phyloP scores from a whole-genome alignment of 1,140 invertebrate genomes.

The Orchestia grillus region DNA sequence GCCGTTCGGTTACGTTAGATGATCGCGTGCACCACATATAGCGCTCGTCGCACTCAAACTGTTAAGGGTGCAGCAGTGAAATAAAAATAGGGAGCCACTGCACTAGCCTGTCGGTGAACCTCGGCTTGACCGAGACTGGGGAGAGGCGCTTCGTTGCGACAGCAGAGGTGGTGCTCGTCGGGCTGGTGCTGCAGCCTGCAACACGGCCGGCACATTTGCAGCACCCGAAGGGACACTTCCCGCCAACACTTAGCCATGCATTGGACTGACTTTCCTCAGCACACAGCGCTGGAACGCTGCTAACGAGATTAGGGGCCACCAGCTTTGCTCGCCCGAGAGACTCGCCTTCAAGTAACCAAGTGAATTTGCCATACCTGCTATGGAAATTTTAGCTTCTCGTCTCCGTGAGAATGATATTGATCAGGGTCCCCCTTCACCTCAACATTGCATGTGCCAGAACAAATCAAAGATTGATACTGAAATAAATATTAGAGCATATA shows the following conservation, averaged over 20 bases:
- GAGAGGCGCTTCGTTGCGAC: background rate
- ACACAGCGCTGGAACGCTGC: background rate
- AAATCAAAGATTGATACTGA: background rate
- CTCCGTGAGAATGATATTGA: background rate
- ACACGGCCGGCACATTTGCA: constrained; percentile 7
- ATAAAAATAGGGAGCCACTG: too few relatives aligned
- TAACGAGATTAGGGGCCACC: constrained; percentile 31
- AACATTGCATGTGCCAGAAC: background rate
- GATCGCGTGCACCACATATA: too few relatives aligned
- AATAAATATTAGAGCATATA: background rate
- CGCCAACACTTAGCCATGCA: constrained; percentile 46
- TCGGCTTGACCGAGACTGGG: background rate
- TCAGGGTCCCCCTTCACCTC: background rate
- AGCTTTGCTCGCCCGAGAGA: background rate
- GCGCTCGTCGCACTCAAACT: too few relatives aligned
- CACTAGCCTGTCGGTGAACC: background rate
- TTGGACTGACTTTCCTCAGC: background rate
- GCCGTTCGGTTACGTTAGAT: too few relatives aligned
- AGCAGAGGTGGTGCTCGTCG: background rate
- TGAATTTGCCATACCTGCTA: background rate
- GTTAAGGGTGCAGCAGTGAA: too few relatives aligned
- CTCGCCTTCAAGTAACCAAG: background rate
- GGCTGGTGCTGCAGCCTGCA: background rate
- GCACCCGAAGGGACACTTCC: constrained; percentile 22
- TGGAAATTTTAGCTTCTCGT: background rate